phyloP scores from a whole-genome alignment of 1,140 invertebrate species.

The Atta texana region DNA sequence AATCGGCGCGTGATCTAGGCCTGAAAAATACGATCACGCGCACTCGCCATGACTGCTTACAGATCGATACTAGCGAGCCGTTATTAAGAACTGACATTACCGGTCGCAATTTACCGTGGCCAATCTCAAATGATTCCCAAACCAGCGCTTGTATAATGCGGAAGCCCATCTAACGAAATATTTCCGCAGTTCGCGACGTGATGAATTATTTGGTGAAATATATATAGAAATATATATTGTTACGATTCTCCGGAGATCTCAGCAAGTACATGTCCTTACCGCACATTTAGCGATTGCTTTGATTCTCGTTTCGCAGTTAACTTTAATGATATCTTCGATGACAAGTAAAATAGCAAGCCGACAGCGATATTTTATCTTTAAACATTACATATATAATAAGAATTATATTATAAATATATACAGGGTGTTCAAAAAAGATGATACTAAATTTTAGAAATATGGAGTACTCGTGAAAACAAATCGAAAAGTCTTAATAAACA shows the following conservation, averaged over 20 bases:
- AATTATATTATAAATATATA: neutral
- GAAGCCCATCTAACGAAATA: constrained; percentile 38
- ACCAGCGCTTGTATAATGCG: constrained; percentile 52
- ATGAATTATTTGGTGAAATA: constrained; percentile 54
- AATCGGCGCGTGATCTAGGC: constrained; percentile 27
- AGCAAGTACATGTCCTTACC: neutral
- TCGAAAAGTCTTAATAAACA: no score
- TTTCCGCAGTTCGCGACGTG: constrained; percentile 52
- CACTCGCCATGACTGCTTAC: neutral
- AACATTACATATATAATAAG: neutral
- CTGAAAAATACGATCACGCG: constrained; percentile 52
- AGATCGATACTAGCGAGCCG: constrained; percentile 42
- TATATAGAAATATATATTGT: constrained; percentile 40
- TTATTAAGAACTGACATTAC: constrained; percentile 63
- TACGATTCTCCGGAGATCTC: constrained; percentile 24
- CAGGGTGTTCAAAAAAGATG: no score
- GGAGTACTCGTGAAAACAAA: no score
- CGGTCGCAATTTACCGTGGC: constrained; percentile 57
- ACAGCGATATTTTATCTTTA: neutral
- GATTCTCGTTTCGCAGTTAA: constrained; percentile 37
- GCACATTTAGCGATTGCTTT: constrained; percentile 26
- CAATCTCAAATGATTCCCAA: constrained; percentile 61
- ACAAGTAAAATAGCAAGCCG: neutral
- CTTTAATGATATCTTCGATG: neutral
- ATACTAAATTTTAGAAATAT: no score